Conservation (phyloP, 2,113 vertebrate species). For the Antennarius striatus region DNA sequence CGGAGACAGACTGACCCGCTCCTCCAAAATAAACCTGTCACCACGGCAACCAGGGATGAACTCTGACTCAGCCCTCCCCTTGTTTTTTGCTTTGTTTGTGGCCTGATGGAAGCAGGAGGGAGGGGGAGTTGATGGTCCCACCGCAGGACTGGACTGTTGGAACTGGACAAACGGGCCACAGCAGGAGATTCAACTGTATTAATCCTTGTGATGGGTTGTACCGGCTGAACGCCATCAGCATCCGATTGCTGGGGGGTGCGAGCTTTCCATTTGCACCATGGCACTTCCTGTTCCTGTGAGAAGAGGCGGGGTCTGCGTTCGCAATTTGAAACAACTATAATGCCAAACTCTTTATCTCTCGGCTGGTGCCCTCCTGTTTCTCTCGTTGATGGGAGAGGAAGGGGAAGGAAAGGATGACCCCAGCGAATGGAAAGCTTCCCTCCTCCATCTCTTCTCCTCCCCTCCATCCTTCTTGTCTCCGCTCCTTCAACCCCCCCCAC, state of each 20-base stretch:
- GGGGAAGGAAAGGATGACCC: too few relatives aligned
- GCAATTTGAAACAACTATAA: neutral
- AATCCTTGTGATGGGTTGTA: too few relatives aligned
- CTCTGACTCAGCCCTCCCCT: slow-evolving; percentile 8
- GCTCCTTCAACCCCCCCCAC: slow-evolving; percentile 20
- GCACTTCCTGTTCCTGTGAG: slow-evolving; percentile 43
- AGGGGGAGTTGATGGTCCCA: slow-evolving; percentile 4
- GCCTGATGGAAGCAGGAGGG: neutral
- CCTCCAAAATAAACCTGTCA: slow-evolving; percentile 28
- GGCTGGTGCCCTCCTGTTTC: too few relatives aligned
- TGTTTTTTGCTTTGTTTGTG: neutral
- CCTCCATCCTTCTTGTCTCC: neutral
- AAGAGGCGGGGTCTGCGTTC: neutral
- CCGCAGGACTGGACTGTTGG: slow-evolving; percentile 1
- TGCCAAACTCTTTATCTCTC: too few relatives aligned
- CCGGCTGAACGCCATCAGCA: too few relatives aligned
- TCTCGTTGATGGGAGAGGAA: too few relatives aligned
- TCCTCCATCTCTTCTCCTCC: neutral
- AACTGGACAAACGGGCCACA: slow-evolving; percentile 38
- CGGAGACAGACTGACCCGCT: slow-evolving; percentile 42
- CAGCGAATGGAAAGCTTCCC: too few relatives aligned
- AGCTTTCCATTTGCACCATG: slow-evolving; percentile 48
- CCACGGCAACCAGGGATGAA: slow-evolving; percentile 43
- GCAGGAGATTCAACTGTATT: slow-evolving; percentile 5
- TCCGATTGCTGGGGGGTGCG: neutral